Percentiles rank a stretch among this genome's conserved stretches.
Evolutionary conservation across 2,888 invertebrate genomes (phyloP).

Genomic region (Dione juno): DNA sequence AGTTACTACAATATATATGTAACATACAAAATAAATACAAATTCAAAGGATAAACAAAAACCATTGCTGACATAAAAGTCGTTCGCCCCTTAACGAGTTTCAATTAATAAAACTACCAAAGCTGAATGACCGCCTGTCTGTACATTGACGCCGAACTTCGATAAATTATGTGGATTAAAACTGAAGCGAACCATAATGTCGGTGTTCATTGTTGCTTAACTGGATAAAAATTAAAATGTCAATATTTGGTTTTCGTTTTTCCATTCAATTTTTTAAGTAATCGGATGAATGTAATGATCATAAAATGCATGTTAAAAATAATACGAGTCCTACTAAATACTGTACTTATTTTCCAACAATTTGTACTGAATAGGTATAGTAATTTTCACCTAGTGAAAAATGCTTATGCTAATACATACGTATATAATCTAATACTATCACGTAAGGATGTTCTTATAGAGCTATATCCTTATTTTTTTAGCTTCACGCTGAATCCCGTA

Average conservation of each 20-base stretch:
- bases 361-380: too few species aligned
- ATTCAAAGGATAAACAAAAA: slow-evolving; percentile 3
- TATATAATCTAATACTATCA: too few species aligned
- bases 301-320: background rate
- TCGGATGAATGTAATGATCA: background rate
- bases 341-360: too few species aligned
- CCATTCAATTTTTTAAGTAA: background rate
- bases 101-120: slow-evolving; percentile 39
- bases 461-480: too few species aligned
- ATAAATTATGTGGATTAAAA: slow-evolving; percentile 39
- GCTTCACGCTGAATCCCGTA: too few species aligned
- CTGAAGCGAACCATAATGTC: slow-evolving; percentile 23
- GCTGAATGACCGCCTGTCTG: slow-evolving; percentile 30
- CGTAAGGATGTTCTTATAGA: too few species aligned
- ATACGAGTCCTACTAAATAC: background rate
- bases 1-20: background rate
- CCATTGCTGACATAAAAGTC: slow-evolving; percentile 22
- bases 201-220: slow-evolving; percentile 16
- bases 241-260: background rate
- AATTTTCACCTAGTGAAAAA: too few species aligned
- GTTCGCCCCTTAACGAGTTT: slow-evolving; percentile 30
- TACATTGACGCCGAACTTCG: slow-evolving; percentile 25
- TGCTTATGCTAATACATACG: too few species aligned
- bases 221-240: slow-evolving; percentile 5
- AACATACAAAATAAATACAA: background rate